A percentile compares a stretch with the other conserved stretches of the same genome.
These are phyloP conservation scores for Sepiola atlantica DNA, from an alignment of 2,888 invertebrate species.

Conservation along the genomic window DNA sequence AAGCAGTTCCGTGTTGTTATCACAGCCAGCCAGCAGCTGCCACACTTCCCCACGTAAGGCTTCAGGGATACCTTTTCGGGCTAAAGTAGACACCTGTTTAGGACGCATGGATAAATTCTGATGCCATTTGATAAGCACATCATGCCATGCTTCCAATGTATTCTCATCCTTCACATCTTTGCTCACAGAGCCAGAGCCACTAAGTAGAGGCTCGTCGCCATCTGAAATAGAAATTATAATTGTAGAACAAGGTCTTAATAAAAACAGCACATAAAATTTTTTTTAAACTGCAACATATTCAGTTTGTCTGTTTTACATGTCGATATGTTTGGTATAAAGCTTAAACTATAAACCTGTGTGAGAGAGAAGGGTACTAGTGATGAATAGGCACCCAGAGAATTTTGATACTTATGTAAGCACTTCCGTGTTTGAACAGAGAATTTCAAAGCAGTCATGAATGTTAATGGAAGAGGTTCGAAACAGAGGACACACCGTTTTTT, in stretches of 20 bases:
- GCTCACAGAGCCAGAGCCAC: slow-evolving; percentile 97
- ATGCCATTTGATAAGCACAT: slow-evolving; percentile 79
- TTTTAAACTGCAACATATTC: too few species aligned
- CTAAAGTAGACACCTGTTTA: slow-evolving; percentile 76
- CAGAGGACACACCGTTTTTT: too few species aligned
- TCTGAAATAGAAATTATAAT: slow-evolving; percentile 65
- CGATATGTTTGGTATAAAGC: too few species aligned
- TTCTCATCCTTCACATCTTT: slow-evolving; percentile 96
- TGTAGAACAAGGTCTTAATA: neutral
- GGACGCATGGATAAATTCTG: slow-evolving; percentile 79
- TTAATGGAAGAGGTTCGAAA: too few species aligned
- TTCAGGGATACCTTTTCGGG: slow-evolving; percentile 89
- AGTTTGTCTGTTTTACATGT: too few species aligned
- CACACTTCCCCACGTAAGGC: slow-evolving; percentile 97
- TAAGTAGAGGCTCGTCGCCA: slow-evolving; percentile 89
- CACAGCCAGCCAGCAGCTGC: slow-evolving; percentile 93
- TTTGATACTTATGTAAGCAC: too few species aligned
- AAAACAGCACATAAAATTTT: too few species aligned
- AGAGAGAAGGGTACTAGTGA: too few species aligned
- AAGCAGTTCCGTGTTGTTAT: slow-evolving; percentile 82
- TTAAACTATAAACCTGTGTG: too few species aligned
- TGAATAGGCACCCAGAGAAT: too few species aligned
- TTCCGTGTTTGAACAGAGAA: too few species aligned
- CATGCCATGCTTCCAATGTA: slow-evolving; percentile 90
- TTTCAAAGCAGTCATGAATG: too few species aligned